Evolutionary conservation across 1,140 invertebrate species (phyloP), one percentile per base, ranked within the genome.

Genomic region (Propsilocerus akamusi): DNA sequence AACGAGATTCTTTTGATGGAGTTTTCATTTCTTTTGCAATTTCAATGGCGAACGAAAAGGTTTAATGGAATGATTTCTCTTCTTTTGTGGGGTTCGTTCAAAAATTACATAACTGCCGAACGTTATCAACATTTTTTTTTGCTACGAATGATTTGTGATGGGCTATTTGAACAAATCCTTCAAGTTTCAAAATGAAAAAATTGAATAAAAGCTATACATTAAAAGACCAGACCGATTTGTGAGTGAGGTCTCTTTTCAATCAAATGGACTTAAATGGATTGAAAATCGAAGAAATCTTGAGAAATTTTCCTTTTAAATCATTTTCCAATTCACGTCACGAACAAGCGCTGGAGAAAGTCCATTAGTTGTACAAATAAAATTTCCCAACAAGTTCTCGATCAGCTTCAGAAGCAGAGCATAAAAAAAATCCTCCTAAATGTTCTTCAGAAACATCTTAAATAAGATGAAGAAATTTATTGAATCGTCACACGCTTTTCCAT

Each of bases 361-460:
- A 41, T 41, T 41, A 41, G 34, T 41, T 17, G 34, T 20, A 20
- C 34, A 41, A 41, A 41, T 41, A 41, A 41, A 41, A 17, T 41
- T 41, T 17, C 22, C 34, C 12, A 7, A 8, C n/a, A 11, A n/a
- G 3, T 3, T 3, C 10, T 11, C 28, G 10, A 30, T 8, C 10
- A n/a, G n/a, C 10, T 30, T 30, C 10, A 30, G 28, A 30, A 30
- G n/a, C 10, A 30, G 10, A 6, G 28, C 3, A 30, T 11, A 30
- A 30, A 30, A 30, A n/a, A n/a, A 30, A 30, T 3, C 10, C 10
- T 11, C n/a, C 28, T 30, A 8, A 14, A 20, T 41, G 6, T 8
- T 17, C 34, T 41, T 41, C 8, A 41, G 17, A 41, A 20, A 17
- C 34, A 14, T 41, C 22, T 41, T 41, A 41, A n/a, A n/a, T 41